Base-by-base conservation (phyloP, 2,888 invertebrate genomes). In the Philaethria dido region DNA sequence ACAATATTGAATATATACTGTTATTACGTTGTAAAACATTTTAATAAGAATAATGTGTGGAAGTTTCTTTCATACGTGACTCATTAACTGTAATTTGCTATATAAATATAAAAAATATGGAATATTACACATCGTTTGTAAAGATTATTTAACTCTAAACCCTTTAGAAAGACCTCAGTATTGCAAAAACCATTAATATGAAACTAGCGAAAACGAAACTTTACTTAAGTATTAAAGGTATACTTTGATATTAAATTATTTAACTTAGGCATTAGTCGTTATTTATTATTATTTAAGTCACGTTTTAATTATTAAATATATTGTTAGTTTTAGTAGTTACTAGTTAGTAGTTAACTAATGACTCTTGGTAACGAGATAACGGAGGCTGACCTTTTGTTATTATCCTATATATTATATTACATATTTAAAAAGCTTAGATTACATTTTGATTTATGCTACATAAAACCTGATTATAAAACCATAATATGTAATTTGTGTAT, bases 271-370 rank as follows among this genome's bases (percentile, higher is more conserved):
- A 47, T 47, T 47, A 47, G 20, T n/a, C 11, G 11, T 9, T 18
- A 22, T 48, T 48, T 22, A 22, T 48, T 2, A 22, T 20, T 22
- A 22, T 14, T 47, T 20, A 13, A 47, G 20, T 47, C 4, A 13
- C 47, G 11, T 47, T 18, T 47, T 50, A 25, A 14, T 25, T 22
- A 25, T n/a, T 50, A 25, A 50, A 50, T 50, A 25, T n/a, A 22
- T 50, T n/a, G 8, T 50, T n/a, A n/a, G 48, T 25, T 50, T 50
- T 8, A 48, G 48, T 48, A 48, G 6, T 48, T 50, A 50, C n/a
- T 50, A n/a, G 14, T 5, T n/a, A n/a, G n/a, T n/a, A n/a, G n/a
- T n/a, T n/a, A n/a, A 50, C 48, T 25, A 50, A 25, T 50, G 48
- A 22, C 25, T n/a, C 14, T 22, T 25, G 22, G 48, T 50, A 50